Base-by-base conservation (phyloP, 2,797 vertebrate species). In the Salarias fasciatus region DNA sequence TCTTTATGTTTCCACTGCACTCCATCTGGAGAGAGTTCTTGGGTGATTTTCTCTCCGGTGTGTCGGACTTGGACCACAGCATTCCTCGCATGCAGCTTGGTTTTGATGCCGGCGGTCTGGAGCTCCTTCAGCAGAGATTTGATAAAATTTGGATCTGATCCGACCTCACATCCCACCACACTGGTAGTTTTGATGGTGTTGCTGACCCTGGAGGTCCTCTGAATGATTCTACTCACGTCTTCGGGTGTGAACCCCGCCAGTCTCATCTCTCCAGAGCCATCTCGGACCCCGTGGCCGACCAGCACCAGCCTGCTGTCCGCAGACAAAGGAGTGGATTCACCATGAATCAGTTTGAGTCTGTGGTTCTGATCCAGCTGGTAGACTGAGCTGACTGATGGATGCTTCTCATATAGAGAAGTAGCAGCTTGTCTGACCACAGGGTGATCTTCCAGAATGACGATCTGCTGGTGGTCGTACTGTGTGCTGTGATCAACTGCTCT, bases 381-480 rank as follows among this genome's bases (percentile, higher is more conserved):
- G 43, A 88, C 38, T 0, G 86, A 86, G 2, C 56, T 77, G 5
- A 73, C 68, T 0, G 11, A 0, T 0, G 74, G 81, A 48, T 87
- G 83, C 42, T 86, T 86, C 0, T 66, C 70, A 36, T 69, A 79
- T 3, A 87, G 76, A 47, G 44, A 46, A 0, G 0, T 6, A 2
- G 69, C 81, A 54, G 85, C 64, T 12, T 45, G 40, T 60, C 15
- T 59, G 7, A 83, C 74, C 3, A 40, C 12, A 0, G 30, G 18
- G 8, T 87, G 31, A 5, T 83, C 63, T 41, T 84, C 31, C 75
- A 87, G 53, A 0, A 86, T 63, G 45, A 88, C 0, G 18, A 88
- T 86, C 15, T 78, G 75, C 57, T 84, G 86, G 28, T 59, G 43
- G 49, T 85, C 80, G 28, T 86, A 88, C 69, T 79, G 70, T 3